Base-by-base conservation (phyloP, 2,113 vertebrate genomes). In the Cyanoliseus patagonus region DNA sequence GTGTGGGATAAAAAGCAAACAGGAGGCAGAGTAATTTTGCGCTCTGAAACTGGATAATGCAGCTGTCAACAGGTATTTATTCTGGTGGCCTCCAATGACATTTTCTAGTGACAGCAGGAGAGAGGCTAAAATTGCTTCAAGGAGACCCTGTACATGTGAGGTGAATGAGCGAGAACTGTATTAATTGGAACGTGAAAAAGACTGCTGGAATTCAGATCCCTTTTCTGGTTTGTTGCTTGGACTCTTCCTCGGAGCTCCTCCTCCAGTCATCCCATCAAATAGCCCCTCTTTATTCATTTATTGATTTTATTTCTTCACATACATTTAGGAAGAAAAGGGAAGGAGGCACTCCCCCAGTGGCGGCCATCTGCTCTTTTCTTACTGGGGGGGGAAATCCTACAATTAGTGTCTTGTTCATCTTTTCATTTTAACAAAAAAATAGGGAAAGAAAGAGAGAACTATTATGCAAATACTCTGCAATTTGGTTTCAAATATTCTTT, bases 391-490 rank as follows among this genome's bases (percentile, higher is more conserved):
- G 92, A 96, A 94, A 83, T 95, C 97, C 98, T 98, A 97, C 93
- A 98, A 98, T 98, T 98, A 98, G 95, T 87, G 94, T 96, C 96
- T 97, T 94, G 97, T 96, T 98, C 95, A 90, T 98, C 91, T 97
- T 97, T 97, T 97, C 82, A 64, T 97, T 96, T 55, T 88, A 76
- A 93, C 19, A 62, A 51, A 90, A 91, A 86, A n/a, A 57, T 69
- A 82, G 35, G 8, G 83, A 55, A 74, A 82, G 55, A 92, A 91
- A 97, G 93, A 93, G 85, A 92, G 88, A 96, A 98, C 97, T 97
- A 98, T 98, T 98, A 98, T 98, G 98, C 97, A 98, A 98, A 98
- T 98, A 97, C 85, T 94, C 96, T 96, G 97, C 97, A 98, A 98
- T 98, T 98, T 98, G 66, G 91, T 98, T 98, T 98, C 95, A 92